Conservation (phyloP, 2,113 vertebrate genomes). For the Myotis lucifugus region DNA sequence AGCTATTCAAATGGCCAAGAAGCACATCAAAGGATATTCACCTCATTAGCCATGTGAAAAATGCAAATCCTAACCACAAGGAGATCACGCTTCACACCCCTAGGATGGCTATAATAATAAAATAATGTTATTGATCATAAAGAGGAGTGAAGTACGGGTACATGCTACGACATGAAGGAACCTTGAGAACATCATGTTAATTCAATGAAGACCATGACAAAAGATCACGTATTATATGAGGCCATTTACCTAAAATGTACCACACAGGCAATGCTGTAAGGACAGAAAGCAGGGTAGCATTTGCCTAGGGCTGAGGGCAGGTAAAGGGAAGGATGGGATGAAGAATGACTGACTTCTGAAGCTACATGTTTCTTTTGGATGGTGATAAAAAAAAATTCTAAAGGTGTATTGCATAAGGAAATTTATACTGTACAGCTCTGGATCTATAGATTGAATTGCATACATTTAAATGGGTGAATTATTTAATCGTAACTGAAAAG, state of each 20-base stretch:
- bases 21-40: not conserved
- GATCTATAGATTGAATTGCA: not conserved
- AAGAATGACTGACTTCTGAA: not conserved
- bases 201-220: not conserved
- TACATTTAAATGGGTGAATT: not conserved
- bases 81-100: not conserved
- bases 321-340: fast-evolving
- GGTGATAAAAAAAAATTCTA: not conserved
- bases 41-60: not conserved
- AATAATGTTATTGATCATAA: not conserved
- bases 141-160: not conserved
- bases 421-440: not conserved
- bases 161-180: not conserved
- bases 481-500: not conserved
- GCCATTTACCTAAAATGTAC: not conserved
- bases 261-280: not conserved
- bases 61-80: not conserved
- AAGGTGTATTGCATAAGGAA: not conserved
- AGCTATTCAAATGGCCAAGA: not conserved
- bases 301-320: not conserved
- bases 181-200: not conserved
- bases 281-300: not conserved
- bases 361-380: not conserved
- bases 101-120: not conserved
- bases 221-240: not conserved